Base-by-base conservation (phyloP, 2,113 vertebrate genomes). In the Cololabis saira region DNA sequence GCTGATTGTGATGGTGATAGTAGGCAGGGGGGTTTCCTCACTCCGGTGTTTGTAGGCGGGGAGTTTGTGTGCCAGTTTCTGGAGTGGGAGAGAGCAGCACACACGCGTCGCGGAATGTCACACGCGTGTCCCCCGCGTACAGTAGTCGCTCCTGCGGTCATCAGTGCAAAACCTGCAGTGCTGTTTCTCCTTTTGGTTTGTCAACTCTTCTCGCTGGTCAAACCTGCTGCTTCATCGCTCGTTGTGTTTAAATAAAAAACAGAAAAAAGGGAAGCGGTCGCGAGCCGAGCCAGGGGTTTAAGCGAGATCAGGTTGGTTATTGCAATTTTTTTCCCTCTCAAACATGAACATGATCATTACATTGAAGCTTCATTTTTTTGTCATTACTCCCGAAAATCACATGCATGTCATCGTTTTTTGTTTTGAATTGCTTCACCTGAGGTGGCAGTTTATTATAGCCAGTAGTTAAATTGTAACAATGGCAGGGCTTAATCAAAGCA, bases 171-270 rank as follows among this genome's bases (percentile, higher is more conserved):
- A 24, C 27, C 61, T 53, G 10, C 24, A 18, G 22, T 70, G 37
- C 41, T 67, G 1, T 69, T 19, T 71, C 71, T 69, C 68, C 49
- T 65, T 64, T 67, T 61, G 85, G 58, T 89, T 80, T 84, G 83
- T 85, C 75, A 86, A 77, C 89, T 87, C 89, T 78, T 84, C 73
- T 71, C 33, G 69, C 84, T 50, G 72, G 49, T 79, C 79, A 85
- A 87, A 89, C 88, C 91, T 90, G 89, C 90, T 91, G 90, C 87
- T 92, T 87, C 91, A 91, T 90, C 90, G 89, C 85, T 82, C 88
- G 73, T 51, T 74, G 86, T 71, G 83, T 40, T 27, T 27, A 27
- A 27, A 27, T 3, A 27, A 27, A 27, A 27, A 27, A 27, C 2
- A 27, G 5, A 27, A 27, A 27, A 27, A 27, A 69, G 49, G 73